A percentile compares a stretch with the other conserved stretches of the same genome.
Conservation (phyloP, 1,140 invertebrate species). For the Papilio xuthus region DNA sequence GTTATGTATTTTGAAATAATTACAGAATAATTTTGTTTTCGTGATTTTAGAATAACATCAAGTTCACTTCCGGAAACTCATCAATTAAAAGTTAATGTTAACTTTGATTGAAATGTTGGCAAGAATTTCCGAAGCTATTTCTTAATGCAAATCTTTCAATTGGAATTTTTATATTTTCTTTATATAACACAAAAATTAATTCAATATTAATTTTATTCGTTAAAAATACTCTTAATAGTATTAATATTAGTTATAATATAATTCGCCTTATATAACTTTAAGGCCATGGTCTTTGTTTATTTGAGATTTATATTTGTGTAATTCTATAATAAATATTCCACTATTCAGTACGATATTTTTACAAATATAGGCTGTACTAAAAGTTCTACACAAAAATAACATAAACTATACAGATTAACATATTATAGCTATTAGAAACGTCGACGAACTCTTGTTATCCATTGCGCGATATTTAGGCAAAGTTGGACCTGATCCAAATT, state of each 20-base stretch:
- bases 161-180: not conserved
- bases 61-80: not conserved
- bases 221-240: too few species aligned
- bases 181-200: not conserved
- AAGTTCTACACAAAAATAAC: not conserved
- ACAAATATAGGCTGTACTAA: not conserved
- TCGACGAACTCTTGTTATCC: constrained; percentile 18
- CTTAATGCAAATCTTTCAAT: not conserved
- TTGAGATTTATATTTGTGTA: not conserved
- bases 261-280: not conserved
- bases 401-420: constrained; percentile 12
- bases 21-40: not conserved
- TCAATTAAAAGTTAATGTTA: constrained; percentile 12
- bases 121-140: not conserved
- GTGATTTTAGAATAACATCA: not conserved
- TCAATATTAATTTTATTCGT: too few species aligned
- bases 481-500: constrained; percentile 7
- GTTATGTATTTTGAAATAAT: not conserved
- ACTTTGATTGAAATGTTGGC: constrained; percentile 4
- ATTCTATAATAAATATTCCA: not conserved
- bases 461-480: not conserved
- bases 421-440: not conserved
- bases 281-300: not conserved
- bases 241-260: not conserved
- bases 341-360: not conserved